Evolutionary conservation across 2,113 vertebrate genomes (phyloP).

Genomic region (Telmatochromis sp.): DNA sequence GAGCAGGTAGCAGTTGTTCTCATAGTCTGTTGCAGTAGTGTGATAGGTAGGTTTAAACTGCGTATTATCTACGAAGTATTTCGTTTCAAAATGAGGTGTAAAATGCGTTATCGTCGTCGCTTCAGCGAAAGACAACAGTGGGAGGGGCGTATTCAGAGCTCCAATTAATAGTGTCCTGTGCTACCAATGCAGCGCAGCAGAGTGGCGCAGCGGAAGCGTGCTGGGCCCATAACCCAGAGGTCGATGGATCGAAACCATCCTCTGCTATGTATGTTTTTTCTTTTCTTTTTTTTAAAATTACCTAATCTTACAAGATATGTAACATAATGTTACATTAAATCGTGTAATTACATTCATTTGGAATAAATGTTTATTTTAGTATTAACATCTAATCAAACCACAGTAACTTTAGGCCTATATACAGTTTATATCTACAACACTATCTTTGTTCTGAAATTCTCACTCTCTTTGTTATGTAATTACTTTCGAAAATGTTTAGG

Average conservation of each 20-base stretch:
- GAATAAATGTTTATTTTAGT: neutral
- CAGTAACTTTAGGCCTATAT: neutral
- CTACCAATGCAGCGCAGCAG: neutral
- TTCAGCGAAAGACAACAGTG: neutral
- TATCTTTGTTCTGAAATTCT: neutral
- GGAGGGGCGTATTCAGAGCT: neutral
- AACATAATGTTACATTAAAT: neutral
- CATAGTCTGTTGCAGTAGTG: neutral
- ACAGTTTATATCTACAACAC: neutral
- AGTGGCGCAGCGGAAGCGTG: constrained; percentile 81
- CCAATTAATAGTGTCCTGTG: neutral
- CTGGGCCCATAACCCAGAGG: constrained; percentile 82
- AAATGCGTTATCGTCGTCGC: neutral
- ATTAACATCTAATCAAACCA: neutral
- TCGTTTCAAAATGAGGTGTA: neutral
- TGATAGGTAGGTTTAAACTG: neutral
- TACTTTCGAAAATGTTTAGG: neutral
- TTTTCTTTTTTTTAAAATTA: neutral
- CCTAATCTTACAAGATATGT: neutral
- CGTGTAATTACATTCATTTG: neutral
- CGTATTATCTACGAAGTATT: neutral
- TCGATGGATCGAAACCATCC: constrained; percentile 82
- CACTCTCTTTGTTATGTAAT: neutral
- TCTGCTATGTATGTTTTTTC: constrained; percentile 47
- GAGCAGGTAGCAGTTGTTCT: neutral